Percentiles rank a stretch among this genome's conserved stretches.
Conservation (phyloP, 2,888 invertebrate genomes). For the Argyresthia albistria region DNA sequence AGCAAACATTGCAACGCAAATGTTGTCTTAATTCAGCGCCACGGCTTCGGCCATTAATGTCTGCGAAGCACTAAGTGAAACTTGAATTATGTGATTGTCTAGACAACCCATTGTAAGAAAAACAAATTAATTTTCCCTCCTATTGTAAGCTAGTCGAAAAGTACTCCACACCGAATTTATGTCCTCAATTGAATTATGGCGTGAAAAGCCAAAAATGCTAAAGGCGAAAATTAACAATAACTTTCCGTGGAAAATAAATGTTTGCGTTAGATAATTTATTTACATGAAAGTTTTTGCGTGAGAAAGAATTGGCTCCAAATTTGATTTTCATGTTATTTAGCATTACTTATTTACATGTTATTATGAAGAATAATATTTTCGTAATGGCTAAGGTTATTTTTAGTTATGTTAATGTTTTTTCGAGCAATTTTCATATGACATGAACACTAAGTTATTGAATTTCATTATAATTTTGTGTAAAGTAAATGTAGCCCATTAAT, state of each 20-base stretch:
- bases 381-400: no score
- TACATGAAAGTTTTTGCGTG: no score
- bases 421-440: no score
- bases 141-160: conserved; percentile 52
- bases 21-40: conserved; percentile 8
- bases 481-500: no score
- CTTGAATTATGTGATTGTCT: conserved; percentile 68
- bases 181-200: conserved; percentile 54
- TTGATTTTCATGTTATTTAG: no score
- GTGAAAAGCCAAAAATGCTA: conserved; percentile 30
- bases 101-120: conserved; percentile 68
- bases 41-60: conserved; percentile 42
- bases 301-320: no score
- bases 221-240: conserved; percentile 27
- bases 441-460: no score
- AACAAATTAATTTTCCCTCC: conserved; percentile 63
- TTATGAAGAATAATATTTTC: no score
- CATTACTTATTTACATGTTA: no score
- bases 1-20: neutral
- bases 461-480: no score
- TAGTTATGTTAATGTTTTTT: no score
- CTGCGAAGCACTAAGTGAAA: conserved; percentile 52
- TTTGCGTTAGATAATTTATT: no score
- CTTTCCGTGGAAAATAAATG: neutral
- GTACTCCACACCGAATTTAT: conserved; percentile 55